These are phyloP conservation scores for Papilio machaon DNA, from an alignment of 1,140 invertebrate species.

Conservation along the genomic window DNA sequence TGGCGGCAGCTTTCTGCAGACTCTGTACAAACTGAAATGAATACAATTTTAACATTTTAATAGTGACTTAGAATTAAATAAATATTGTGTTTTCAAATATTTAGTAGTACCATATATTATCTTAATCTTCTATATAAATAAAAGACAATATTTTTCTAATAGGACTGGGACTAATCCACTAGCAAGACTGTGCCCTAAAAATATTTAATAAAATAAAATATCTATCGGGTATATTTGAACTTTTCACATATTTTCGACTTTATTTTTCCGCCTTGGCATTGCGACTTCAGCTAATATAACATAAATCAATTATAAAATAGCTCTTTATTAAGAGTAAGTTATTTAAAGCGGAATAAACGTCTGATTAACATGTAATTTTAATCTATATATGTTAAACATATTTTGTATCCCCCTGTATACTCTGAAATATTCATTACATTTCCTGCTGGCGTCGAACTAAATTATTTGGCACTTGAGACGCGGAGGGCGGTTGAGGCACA, in stretches of 20 bases:
- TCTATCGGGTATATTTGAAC: too few relatives aligned
- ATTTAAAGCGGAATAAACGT: background rate
- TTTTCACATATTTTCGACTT: too few relatives aligned
- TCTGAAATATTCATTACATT: slow-evolving; percentile 36
- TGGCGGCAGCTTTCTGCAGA: background rate
- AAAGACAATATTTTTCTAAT: too few relatives aligned
- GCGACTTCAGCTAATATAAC: background rate
- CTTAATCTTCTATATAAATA: too few relatives aligned
- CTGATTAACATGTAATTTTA: background rate
- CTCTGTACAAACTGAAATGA: background rate
- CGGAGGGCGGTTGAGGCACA: slow-evolving; percentile 17
- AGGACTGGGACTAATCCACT: too few relatives aligned
- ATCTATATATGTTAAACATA: background rate
- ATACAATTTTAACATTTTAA: background rate
- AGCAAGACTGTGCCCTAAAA: too few relatives aligned
- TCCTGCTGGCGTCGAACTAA: slow-evolving; percentile 25
- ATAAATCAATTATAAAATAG: too few relatives aligned
- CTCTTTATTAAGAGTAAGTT: background rate
- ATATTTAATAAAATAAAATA: too few relatives aligned
- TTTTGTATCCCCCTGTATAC: slow-evolving; percentile 30
- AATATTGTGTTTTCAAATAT: background rate
- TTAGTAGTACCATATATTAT: too few relatives aligned
- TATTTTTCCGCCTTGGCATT: too few relatives aligned
- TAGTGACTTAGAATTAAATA: background rate
- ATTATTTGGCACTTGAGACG: slow-evolving; percentile 39